Conservation (phyloP, 2,113 vertebrate genomes). For the Epinephelus moara region DNA sequence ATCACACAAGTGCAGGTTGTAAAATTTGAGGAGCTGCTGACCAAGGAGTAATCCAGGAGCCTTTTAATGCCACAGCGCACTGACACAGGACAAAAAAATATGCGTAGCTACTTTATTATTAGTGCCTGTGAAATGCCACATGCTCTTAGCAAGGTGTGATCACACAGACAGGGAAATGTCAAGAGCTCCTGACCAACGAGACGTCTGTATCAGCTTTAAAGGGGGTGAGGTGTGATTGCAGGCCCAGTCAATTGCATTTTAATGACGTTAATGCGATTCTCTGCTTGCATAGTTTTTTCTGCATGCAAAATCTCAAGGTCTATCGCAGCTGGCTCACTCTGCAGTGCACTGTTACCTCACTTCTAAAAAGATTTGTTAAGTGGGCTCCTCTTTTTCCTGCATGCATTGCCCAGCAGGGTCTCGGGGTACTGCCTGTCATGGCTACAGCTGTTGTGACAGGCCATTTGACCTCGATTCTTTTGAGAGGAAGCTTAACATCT, state of each 20-base stretch:
- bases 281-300: background rate
- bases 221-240: constrained; percentile 7
- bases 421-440: constrained; percentile 28
- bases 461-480: constrained; percentile 39
- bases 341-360: background rate
- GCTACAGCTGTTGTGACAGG: constrained; percentile 45
- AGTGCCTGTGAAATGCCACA: constrained; percentile 61
- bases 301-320: constrained; percentile 15
- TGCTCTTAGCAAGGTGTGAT: constrained; percentile 53
- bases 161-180: constrained; percentile 65
- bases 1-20: constrained; percentile 9
- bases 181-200: constrained; percentile 55
- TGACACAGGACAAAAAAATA: constrained; percentile 14
- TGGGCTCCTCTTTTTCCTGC: constrained; percentile 8
- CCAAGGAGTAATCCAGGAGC: constrained; percentile 34
- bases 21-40: constrained; percentile 50
- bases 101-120: constrained; percentile 49
- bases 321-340: background rate
- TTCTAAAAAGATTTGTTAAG: constrained; percentile 33
- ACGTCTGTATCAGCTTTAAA: constrained; percentile 23
- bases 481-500: constrained; percentile 9
- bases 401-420: constrained; percentile 26
- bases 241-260: constrained; percentile 36
- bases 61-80: constrained; percentile 41
- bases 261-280: constrained; percentile 32